Evolutionary conservation across 1,140 invertebrate genomes (phyloP).

Genomic region (Lasioglossum baleicum): DNA sequence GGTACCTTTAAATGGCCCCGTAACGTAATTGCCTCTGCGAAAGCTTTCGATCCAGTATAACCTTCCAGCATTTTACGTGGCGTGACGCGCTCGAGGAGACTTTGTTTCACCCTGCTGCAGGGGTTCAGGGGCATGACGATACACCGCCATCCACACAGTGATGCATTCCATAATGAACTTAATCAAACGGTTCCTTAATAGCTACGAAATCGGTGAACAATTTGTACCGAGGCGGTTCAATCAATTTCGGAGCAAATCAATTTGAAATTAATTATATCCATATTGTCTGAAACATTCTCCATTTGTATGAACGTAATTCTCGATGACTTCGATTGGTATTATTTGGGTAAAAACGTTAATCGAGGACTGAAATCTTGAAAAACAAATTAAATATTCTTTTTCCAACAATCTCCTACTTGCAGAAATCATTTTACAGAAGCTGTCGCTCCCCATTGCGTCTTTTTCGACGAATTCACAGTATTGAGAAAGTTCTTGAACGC

Average conservation of each 20-base stretch:
- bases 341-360: too few species aligned
- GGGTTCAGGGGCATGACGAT: background rate
- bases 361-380: too few species aligned
- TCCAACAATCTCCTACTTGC: background rate
- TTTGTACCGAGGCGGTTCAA: too few species aligned
- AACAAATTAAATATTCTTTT: too few species aligned
- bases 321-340: too few species aligned
- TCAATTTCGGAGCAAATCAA: too few species aligned
- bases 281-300: too few species aligned
- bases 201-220: background rate
- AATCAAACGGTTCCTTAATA: background rate
- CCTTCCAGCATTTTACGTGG: background rate
- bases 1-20: background rate
- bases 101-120: background rate
- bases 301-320: too few species aligned
- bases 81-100: background rate
- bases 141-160: background rate
- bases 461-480: background rate
- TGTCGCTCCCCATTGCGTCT: background rate
- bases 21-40: conserved; percentile 4
- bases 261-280: too few species aligned
- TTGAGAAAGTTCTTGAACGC: background rate
- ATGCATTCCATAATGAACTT: background rate
- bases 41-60: conserved; percentile 6
- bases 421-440: too few species aligned